Conservation (phyloP, 2,797 vertebrate species). For the Bryconaethiops microstoma region DNA sequence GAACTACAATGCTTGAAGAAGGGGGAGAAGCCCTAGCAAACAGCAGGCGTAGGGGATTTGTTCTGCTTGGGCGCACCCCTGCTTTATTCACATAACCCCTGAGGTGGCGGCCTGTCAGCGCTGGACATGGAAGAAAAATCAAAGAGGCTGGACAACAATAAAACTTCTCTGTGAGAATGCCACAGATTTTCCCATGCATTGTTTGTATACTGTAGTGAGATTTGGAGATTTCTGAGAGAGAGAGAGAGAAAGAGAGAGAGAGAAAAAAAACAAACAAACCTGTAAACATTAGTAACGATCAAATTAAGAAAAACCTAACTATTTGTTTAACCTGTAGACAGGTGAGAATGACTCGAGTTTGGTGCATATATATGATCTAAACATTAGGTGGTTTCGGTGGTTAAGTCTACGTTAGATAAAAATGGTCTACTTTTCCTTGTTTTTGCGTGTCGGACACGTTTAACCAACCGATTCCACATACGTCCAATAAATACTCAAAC, state of each 20-base stretch:
- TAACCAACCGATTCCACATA: neutral
- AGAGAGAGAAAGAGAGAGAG: too few relatives aligned
- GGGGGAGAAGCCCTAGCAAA: constrained; percentile 39
- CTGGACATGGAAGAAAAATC: constrained; percentile 76
- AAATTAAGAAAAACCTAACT: neutral
- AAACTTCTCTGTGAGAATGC: constrained; percentile 66
- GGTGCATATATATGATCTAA: neutral
- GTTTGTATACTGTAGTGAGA: constrained; percentile 54
- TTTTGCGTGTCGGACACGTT: neutral
- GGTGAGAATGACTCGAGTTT: neutral
- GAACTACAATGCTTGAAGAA: constrained; percentile 54
- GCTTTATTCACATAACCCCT: constrained; percentile 65
- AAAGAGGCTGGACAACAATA: constrained; percentile 75
- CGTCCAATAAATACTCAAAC: neutral
- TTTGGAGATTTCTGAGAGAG: constrained; percentile 2
- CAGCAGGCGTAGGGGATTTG: constrained; percentile 70
- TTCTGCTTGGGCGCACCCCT: constrained; percentile 68
- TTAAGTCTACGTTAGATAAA: constrained; percentile 13
- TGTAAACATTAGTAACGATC: neutral
- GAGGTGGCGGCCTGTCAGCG: constrained; percentile 71
- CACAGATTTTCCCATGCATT: constrained; percentile 61
- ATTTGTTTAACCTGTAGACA: neutral
- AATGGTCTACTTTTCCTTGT: constrained; percentile 1
- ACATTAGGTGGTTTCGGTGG: constrained; percentile 12
- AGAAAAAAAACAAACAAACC: neutral